A percentile compares a stretch with the other conserved stretches of the same genome.
Evolutionary conservation across 2,797 vertebrate genomes (phyloP).

Genomic region (Trematocara caparti): DNA sequence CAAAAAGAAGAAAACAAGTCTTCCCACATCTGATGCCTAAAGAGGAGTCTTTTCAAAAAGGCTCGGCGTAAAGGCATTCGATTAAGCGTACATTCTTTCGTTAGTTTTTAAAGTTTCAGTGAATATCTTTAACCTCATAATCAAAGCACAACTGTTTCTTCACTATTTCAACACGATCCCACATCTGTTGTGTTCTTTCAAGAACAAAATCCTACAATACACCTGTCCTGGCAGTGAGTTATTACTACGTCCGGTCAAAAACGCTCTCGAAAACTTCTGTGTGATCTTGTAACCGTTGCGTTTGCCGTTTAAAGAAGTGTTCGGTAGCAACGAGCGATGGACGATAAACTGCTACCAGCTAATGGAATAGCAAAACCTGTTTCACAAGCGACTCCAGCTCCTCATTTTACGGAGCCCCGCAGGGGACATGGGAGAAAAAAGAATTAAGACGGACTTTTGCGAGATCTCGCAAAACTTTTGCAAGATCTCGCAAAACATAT

Average conservation of each 20-base stretch:
- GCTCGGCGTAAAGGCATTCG: conserved; percentile 73
- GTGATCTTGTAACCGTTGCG: conserved; percentile 28
- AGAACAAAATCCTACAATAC: conserved; percentile 30
- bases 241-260: conserved; percentile 23
- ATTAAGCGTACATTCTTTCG: conserved; percentile 75
- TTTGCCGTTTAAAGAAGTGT: conserved; percentile 46
- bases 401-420: not conserved
- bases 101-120: conserved; percentile 59
- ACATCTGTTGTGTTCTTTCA: not conserved
- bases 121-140: conserved; percentile 8
- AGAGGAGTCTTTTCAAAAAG: conserved; percentile 56
- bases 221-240: conserved; percentile 61
- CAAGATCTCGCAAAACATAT: too few species aligned
- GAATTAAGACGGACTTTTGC: too few species aligned
- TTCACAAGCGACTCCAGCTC: conserved; percentile 16
- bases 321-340: conserved; percentile 63
- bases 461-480: too few species aligned
- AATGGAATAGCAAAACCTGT: conserved; percentile 22
- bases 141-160: conserved; percentile 8
- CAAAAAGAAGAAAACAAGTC: conserved; percentile 5
- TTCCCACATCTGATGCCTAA: conserved; percentile 49
- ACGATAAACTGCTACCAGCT: conserved; percentile 58
- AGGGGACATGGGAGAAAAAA: too few species aligned
- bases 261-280: conserved; percentile 15
- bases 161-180: conserved; percentile 23